phyloP scores from a whole-genome alignment of 23 tunicate genomes.

The Clavelina lepadiformis region DNA sequence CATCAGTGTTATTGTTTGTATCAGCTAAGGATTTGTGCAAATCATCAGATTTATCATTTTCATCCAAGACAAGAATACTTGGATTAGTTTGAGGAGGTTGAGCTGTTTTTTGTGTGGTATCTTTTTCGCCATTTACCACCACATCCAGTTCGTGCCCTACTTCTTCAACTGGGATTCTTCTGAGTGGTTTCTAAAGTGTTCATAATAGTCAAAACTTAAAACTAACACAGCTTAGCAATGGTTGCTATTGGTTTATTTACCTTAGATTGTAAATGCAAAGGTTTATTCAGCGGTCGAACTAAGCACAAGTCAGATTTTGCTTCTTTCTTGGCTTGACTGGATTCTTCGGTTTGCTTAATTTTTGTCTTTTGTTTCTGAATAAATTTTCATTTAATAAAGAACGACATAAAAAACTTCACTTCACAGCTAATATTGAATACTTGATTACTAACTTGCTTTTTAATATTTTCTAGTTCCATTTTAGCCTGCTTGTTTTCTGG shows the following conservation, averaged over 20 bases:
- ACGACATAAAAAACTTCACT: background rate
- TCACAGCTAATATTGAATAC: background rate
- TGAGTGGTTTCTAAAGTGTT: slow-evolving; percentile 54
- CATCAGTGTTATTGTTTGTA: too few relatives aligned
- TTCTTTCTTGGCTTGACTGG: background rate
- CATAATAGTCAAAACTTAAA: slow-evolving; percentile 4
- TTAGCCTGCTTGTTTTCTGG: slow-evolving; percentile 84
- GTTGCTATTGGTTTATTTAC: slow-evolving; percentile 5
- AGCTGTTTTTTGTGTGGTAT: background rate
- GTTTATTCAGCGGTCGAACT: slow-evolving; percentile 36
- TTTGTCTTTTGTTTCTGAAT: too few relatives aligned
- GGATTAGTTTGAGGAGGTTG: slow-evolving; percentile 3
- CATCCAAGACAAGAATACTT: too few relatives aligned
- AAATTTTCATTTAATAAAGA: too few relatives aligned
- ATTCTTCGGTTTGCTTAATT: background rate
- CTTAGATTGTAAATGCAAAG: slow-evolving; percentile 27
- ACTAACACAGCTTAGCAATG: background rate
- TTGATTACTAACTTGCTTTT: slow-evolving; percentile 28
- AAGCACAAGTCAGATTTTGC: too few relatives aligned
- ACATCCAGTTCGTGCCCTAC: slow-evolving; percentile 42
- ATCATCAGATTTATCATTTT: too few relatives aligned
- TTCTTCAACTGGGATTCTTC: slow-evolving; percentile 61
- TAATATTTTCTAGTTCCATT: slow-evolving; percentile 48
- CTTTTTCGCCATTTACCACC: too few relatives aligned
- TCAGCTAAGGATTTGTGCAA: too few relatives aligned